Base-by-base conservation (phyloP, 1,140 invertebrate species). In the Ctenoplectra terminalis region DNA sequence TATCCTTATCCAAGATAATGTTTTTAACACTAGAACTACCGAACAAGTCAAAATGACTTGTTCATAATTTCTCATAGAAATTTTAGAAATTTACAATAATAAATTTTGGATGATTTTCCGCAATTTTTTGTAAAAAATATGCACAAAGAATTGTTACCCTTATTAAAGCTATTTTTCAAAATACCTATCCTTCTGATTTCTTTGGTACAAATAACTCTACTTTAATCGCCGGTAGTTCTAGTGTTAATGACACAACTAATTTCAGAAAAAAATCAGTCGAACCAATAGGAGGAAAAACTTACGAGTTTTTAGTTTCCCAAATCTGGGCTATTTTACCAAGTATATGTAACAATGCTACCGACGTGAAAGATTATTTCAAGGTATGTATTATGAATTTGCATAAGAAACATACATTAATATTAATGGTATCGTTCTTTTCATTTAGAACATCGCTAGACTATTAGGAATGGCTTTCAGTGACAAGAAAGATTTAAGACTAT, bases 241-340 rank as follows among this genome's bases (percentile, higher is more conserved):
- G n/a, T n/a, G n/a, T n/a, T n/a, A n/a, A n/a, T n/a, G n/a, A 58
- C 26, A 66, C 34, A 88, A 84, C 81, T 76, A 80, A 82, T 90
- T 89, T 73, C 69, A 92, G 92, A 89, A 94, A 93, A 73, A 95
- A 95, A 87, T 94, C 95, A 20, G 92, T 95, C 46, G 95, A 37
- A 95, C 96, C 0, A 96, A 97, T 85, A 96, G 96, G 64, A 9
- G 52, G 69, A 0, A 88, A 87, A 64, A 72, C 63, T 13, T 98
- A 97, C 86, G 97, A 98, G 81, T 93, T 98, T 23, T 89, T 99
- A 2, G 96, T 96, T 89, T 94, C 95, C 48, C 98, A 99, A 92
- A 95, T 99, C 40, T 99, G 98, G 99, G 96, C 97, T 26, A 90
- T 99, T 20, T 94, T 99, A 26, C 98, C 98, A 0, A 97, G 97